These are phyloP conservation scores for Ceyx cyanopectus DNA, from an alignment of 2,113 vertebrate species.

Conservation along the genomic window DNA sequence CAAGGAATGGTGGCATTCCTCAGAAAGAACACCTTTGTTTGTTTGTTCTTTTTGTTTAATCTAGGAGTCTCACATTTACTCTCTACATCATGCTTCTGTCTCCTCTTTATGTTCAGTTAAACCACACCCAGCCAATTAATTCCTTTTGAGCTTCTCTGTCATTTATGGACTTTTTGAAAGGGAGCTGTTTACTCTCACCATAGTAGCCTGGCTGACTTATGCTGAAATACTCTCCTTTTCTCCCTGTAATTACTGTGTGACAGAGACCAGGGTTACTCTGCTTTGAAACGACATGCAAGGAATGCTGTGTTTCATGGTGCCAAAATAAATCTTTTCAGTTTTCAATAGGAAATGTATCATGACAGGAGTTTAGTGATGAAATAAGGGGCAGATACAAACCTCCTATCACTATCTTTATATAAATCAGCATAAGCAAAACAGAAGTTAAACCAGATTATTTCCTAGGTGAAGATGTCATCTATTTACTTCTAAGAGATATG, in stretches of 20 bases:
- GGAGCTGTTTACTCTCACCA: not conserved
- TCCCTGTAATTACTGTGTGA: not conserved
- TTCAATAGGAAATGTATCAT: not conserved
- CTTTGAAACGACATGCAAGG: not conserved
- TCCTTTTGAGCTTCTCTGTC: not conserved
- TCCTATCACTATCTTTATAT: not conserved
- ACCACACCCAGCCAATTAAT: not conserved
- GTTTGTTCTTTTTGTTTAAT: not conserved
- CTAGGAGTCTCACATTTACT: not conserved
- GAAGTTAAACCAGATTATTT: not conserved
- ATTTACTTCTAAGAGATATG: not conserved
- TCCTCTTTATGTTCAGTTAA: conserved; percentile 1
- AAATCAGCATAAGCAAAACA: not conserved
- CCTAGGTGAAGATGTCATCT: not conserved
- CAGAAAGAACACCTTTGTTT: not conserved
- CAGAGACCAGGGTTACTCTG: not conserved
- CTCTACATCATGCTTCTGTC: not conserved
- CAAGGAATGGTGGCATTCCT: not conserved
- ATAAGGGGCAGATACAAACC: not conserved
- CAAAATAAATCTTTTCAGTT: not conserved
- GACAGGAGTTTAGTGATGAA: not conserved
- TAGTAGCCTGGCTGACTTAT: not conserved
- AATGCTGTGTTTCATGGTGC: not conserved
- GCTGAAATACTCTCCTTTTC: not conserved
- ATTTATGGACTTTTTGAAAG: not conserved